Conservation (phyloP, 2,113 vertebrate genomes). For the Melospiza georgiana region DNA sequence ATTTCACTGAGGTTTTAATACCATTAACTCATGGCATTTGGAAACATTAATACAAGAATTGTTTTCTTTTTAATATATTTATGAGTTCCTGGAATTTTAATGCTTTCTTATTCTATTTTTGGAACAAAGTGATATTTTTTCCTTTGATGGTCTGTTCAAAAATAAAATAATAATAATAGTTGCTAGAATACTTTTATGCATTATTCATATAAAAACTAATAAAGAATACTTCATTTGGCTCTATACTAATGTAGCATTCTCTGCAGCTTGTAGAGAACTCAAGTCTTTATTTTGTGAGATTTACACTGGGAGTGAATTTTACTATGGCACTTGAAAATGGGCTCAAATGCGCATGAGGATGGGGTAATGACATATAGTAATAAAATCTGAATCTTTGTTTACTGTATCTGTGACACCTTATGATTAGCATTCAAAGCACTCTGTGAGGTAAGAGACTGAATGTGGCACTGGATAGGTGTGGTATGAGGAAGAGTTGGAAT, state of each 20-base stretch:
- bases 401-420: not conserved
- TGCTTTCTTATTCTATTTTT: not conserved
- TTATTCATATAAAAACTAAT: not conserved
- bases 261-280: not conserved
- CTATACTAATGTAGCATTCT: not conserved
- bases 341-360: not conserved
- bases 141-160: not conserved
- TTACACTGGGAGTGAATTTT: not conserved
- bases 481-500: not conserved
- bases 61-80: not conserved
- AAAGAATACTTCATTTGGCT: rapidly evolving
- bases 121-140: not conserved
- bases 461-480: not conserved
- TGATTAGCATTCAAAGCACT: not conserved
- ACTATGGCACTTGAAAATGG: not conserved
- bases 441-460: not conserved
- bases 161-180: not conserved
- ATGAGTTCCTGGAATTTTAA: not conserved
- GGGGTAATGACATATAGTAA: rapidly evolving
- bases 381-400: not conserved
- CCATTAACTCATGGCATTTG: not conserved
- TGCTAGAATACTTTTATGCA: not conserved
- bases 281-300: not conserved
- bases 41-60: not conserved
- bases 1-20: not conserved